phyloP scores from a whole-genome alignment of 2,797 vertebrate species.

The Mionectes olivaceus region DNA sequence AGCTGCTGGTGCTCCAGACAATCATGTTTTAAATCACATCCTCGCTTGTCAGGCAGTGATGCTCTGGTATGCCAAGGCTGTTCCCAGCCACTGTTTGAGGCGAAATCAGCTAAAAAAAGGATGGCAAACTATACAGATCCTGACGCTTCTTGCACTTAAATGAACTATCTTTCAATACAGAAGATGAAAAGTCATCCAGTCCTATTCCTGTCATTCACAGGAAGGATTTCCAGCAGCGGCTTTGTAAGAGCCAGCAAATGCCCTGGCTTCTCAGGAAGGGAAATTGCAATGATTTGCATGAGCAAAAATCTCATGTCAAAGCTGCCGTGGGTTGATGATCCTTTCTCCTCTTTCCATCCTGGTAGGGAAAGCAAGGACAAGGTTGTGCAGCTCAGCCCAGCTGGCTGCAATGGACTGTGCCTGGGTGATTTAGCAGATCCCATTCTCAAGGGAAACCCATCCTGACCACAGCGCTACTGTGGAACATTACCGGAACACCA shows the following conservation, averaged over 20 bases:
- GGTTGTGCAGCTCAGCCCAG: background rate
- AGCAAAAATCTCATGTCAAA: background rate
- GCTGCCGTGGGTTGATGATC: background rate
- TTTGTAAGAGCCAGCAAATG: background rate
- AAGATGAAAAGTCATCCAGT: background rate
- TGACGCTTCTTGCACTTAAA: background rate
- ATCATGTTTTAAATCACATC: background rate
- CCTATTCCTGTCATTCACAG: background rate
- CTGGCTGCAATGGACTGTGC: accelerated
- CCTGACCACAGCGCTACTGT: background rate
- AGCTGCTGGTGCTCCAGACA: background rate
- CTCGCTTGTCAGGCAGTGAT: background rate
- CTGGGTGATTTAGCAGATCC: background rate
- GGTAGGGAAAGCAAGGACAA: background rate
- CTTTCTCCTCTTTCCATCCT: background rate
- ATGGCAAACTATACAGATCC: background rate
- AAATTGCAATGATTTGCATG: background rate
- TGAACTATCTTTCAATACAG: background rate
- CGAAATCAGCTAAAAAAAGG: background rate
- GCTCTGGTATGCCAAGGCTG: background rate
- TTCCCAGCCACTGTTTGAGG: background rate
- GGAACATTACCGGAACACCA: accelerated
- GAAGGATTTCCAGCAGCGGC: background rate
- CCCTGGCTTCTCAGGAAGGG: background rate
- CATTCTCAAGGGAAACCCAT: background rate